A percentile compares a stretch with the other conserved stretches of the same genome.
phyloP scores from a whole-genome alignment of 1,140 invertebrate species.

The Uloborus diversus region DNA sequence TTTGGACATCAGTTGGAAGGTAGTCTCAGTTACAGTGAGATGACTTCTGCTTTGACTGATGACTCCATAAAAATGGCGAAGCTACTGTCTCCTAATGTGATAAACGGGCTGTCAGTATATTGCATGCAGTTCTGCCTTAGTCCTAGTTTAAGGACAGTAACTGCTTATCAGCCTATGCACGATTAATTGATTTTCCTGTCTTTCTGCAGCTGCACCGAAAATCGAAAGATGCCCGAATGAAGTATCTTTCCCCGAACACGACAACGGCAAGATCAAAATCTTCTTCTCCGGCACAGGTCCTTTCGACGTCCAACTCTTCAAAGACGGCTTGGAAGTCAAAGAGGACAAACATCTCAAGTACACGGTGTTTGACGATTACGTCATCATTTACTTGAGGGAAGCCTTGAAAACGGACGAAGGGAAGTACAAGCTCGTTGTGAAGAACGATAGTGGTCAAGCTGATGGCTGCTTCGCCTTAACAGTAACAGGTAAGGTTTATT shows the following conservation, averaged over 20 bases:
- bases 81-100: no score
- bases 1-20: no score
- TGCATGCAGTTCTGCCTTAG: no score
- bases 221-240: conserved; percentile 93
- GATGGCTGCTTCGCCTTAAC: conserved; percentile 83
- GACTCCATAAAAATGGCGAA: no score
- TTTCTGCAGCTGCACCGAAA: conserved; percentile 80
- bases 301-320: conserved; percentile 83
- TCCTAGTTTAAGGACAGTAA: no score
- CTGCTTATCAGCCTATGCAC: no score
- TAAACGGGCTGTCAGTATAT: no score
- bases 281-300: conserved; percentile 91
- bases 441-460: conserved; percentile 90
- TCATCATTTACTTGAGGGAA: conserved; percentile 91
- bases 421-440: conserved; percentile 85
- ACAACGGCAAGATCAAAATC: conserved; percentile 95
- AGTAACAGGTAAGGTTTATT: conserved; percentile 72
- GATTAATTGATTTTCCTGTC: no score
- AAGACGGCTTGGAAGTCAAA: conserved; percentile 78
- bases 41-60: no score
- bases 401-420: conserved; percentile 84
- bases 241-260: conserved; percentile 87
- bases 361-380: conserved; percentile 95
- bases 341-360: conserved; percentile 87
- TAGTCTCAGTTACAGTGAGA: no score